A percentile compares a stretch with the other conserved stretches of the same genome.
Evolutionary conservation across 2,888 invertebrate genomes (phyloP).

Genomic region (Eulithis testata): DNA sequence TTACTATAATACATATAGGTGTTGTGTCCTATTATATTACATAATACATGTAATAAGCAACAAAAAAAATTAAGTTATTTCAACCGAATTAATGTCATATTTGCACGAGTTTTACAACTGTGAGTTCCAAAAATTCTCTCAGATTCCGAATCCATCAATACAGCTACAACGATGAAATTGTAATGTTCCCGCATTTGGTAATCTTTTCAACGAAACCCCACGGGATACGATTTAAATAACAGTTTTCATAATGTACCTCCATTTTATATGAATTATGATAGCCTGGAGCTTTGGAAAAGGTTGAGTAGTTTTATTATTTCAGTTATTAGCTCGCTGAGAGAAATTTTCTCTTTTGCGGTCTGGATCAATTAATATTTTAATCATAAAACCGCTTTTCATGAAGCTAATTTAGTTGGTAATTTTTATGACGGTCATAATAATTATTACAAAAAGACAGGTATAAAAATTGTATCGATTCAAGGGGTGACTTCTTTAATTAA

Average conservation of each 20-base stretch:
- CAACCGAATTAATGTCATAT: too few species aligned
- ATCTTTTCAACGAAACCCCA: constrained; percentile 25
- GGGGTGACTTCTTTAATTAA: too few species aligned
- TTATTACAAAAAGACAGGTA: too few species aligned
- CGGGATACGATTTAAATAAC: constrained; percentile 27
- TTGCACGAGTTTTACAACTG: background rate
- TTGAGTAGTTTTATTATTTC: constrained; percentile 4
- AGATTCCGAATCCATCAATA: constrained; percentile 17
- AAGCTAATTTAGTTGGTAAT: too few species aligned
- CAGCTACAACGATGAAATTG: constrained; percentile 17
- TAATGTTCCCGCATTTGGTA: constrained; percentile 15
- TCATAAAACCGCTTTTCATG: too few species aligned
- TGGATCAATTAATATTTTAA: background rate
- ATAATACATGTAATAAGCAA: too few species aligned
- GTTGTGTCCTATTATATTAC: too few species aligned
- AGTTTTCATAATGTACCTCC: constrained; percentile 28
- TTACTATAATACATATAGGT: too few species aligned
- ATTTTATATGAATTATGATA: constrained; percentile 27
- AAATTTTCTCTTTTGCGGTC: background rate
- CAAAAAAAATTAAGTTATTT: too few species aligned
- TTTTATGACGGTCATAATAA: too few species aligned
- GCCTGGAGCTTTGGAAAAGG: constrained; percentile 13
- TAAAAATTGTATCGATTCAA: too few species aligned
- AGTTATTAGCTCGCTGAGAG: constrained; percentile 1
- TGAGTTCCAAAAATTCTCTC: background rate